These are phyloP conservation scores for Zygothrica quintamaculata DNA, from an alignment of 2,888 invertebrate species.

Conservation along the genomic window DNA sequence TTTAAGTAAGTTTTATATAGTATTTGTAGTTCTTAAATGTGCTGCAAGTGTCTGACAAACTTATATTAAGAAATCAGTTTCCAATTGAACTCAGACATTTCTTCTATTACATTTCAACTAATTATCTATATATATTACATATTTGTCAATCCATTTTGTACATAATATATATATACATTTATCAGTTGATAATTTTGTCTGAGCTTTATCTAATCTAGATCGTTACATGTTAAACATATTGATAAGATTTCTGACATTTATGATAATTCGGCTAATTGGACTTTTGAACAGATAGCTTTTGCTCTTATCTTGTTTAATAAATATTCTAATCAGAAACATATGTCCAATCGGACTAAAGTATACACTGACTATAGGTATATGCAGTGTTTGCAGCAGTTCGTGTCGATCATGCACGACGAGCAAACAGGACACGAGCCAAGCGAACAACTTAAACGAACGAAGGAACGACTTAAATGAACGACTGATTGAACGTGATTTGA, in stretches of 20 bases:
- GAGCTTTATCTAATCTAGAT: slow-evolving; percentile 15
- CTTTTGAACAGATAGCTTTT: not conserved
- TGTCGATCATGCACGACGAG: no score
- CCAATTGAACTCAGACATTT: no score
- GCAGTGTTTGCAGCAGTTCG: no score
- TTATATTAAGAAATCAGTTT: no score
- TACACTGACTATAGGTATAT: no score
- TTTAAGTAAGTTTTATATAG: no score
- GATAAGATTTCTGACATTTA: slow-evolving; percentile 12
- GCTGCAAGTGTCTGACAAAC: no score
- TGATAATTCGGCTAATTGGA: slow-evolving; percentile 27
- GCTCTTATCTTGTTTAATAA: slow-evolving; percentile 21
- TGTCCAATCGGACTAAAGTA: no score
- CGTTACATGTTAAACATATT: slow-evolving; percentile 12
- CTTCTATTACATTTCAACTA: not conserved
- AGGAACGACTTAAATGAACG: not conserved
- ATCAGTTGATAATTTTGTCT: not conserved
- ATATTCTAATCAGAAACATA: not conserved
- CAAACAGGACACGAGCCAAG: no score
- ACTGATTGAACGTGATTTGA: slow-evolving; percentile 9
- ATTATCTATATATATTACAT: not conserved
- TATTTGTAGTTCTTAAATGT: no score
- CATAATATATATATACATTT: not conserved
- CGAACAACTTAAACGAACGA: no score
- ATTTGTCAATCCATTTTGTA: slow-evolving; percentile 3